Evolutionary conservation across 2,888 invertebrate species (phyloP), one percentile per base, ranked within the genome.

Genomic region (Rugalucina vietnamica): DNA sequence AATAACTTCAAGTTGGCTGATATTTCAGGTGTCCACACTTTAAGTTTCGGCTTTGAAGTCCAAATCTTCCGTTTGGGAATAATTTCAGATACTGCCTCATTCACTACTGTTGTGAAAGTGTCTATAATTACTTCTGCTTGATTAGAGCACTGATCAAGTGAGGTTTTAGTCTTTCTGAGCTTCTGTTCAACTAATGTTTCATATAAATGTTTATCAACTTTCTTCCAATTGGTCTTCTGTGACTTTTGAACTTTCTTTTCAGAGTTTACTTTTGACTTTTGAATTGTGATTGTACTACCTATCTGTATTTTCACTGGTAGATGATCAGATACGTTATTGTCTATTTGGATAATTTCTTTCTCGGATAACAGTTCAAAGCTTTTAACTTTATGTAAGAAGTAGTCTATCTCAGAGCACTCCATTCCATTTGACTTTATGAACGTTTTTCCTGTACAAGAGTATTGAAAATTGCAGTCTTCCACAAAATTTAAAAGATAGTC

Each of bases 331-430:
- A 34, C 36, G 32, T 77, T 77, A 27, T 24, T 34, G 39, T 43
- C 4, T n/a, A 70, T n/a, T n/a, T n/a, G 1, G 21, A 75, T n/a
- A 4, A 50, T 54, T 34, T 37, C 54, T 32, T 75, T 75, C 37
- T 57, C 39, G 3, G 36, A 24, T 49, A 54, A 1, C 4, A 27
- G 1, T 0, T 21, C 8, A 21, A 49, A 1, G 39, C 24, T 37
- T 12, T 37, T 36, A 37, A 21, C 39, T 24, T 39, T 8, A 37
- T n/a, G n/a, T n/a, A 60, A 18, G 24, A 79, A 57, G 36, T 54
- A 79, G 36, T 72, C 71, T 36, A 79, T 72, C 50, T 79, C 79
- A 24, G 79, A 73, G 37, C 72, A 73, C 21, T 79, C 79, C 29
- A 39, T 34, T 24, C 79, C 79, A 32, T 50, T 32, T 32, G 79